Evolutionary conservation across 2,797 vertebrate species (phyloP).

Genomic region (Rhynchonycteris naso): DNA sequence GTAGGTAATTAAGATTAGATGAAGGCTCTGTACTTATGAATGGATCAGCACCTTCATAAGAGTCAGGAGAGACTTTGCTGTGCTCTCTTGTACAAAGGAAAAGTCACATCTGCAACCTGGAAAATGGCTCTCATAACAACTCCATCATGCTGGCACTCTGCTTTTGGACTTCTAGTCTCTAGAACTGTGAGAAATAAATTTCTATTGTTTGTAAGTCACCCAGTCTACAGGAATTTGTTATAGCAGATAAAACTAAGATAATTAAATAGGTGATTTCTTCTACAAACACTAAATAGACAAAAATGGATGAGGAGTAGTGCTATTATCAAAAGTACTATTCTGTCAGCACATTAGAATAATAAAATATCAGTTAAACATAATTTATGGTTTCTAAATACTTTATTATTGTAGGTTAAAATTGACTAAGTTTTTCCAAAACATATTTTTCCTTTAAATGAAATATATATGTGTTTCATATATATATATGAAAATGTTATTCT

Average conservation of each 20-base stretch:
- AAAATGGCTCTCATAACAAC: not conserved
- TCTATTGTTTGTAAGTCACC: not conserved
- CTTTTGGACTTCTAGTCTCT: not conserved
- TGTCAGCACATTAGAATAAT: not conserved
- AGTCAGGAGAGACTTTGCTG: not conserved
- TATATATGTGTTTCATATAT: not conserved
- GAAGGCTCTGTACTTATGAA: not conserved
- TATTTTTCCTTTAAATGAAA: constrained; percentile 23
- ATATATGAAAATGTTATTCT: not conserved
- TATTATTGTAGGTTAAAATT: constrained; percentile 35
- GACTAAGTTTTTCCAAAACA: not conserved
- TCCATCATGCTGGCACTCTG: accelerated
- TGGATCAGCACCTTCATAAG: not conserved
- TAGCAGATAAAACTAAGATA: not conserved
- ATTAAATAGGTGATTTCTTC: not conserved
- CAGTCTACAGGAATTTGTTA: not conserved
- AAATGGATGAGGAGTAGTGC: not conserved
- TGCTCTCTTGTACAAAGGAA: not conserved
- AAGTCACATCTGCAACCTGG: not conserved
- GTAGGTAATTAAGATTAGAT: not conserved
- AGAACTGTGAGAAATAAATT: not conserved
- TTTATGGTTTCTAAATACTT: not conserved
- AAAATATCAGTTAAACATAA: not conserved
- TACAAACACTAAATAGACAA: not conserved
- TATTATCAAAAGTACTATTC: not conserved